Evolutionary conservation across 2,113 vertebrate species (phyloP), one percentile per base, ranked within the genome.

Genomic region (Ahaetulla prasina): DNA sequence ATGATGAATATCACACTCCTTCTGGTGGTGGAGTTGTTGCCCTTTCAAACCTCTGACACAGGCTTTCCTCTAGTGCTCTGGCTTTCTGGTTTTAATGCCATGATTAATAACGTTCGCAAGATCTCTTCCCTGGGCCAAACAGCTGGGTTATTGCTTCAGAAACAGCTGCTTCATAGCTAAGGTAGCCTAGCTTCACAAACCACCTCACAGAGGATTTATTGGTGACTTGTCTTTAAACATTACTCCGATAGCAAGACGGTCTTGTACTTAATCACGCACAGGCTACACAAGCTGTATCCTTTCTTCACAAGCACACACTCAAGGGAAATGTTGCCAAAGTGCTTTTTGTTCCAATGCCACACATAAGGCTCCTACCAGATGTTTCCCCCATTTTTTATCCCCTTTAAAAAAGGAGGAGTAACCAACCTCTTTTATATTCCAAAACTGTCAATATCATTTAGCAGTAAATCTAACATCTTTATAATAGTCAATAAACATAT

Each of bases 381-480:
- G 97, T 96, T 96, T 96, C 85, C 90, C 52, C 52, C 47, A 8
- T 50, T 14, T 52, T 52, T 14, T 16, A 16, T 52, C 52, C 52
- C 94, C 94, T 95, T 96, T 93, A 95, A 96, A 94, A 30, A 30
- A 23, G 47, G 60, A 27, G 35, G 52, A 9, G 22, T 1, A 57
- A 91, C 39, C 57, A 20, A 0, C 0, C 30, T 55, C 88, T 91
- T 96, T 97, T 96, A 96, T 95, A 96, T 96, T 97, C 95, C 96
- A 96, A 97, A 98, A 97, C 91, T 92, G 96, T 97, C 97, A 97
- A 97, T 98, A 98, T 97, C 93, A 11, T 97, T 98, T 98, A 98
- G 98, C 94, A 96, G 97, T 95, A 95, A 97, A 97, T 97, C 95
- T 96, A 97, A 97, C 97, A 96, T 97, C 97, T 97, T 98, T 98